Conservation (phyloP, 2,888 invertebrate genomes). For the Uloborus plumipes region DNA sequence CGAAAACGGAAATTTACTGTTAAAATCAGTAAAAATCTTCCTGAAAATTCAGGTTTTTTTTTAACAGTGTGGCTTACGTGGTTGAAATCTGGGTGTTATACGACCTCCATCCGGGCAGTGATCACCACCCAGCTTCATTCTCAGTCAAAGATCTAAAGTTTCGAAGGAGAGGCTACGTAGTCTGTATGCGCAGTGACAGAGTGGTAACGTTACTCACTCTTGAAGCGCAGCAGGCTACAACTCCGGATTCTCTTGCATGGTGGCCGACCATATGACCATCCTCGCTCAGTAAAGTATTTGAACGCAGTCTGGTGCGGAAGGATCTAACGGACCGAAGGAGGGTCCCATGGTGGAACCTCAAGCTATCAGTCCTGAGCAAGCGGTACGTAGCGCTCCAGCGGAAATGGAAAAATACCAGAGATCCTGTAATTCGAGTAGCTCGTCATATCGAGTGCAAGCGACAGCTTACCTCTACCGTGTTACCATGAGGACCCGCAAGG, state of each 20-base stretch:
- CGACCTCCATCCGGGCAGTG: neutral
- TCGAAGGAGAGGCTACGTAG: neutral
- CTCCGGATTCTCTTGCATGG: neutral
- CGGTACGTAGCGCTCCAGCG: too few relatives aligned
- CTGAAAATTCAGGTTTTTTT: too few relatives aligned
- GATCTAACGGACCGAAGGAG: neutral
- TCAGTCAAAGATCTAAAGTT: neutral
- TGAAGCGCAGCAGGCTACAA: too few relatives aligned
- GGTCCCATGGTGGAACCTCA: neutral
- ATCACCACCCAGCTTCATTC: neutral
- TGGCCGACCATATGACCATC: neutral
- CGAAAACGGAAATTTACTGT: too few relatives aligned
- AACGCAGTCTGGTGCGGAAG: too few relatives aligned
- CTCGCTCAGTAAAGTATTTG: neutral
- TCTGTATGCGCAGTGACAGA: neutral
- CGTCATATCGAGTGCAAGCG: too few relatives aligned
- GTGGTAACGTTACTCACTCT: neutral
- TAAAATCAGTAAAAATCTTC: too few relatives aligned
- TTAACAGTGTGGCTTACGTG: too few relatives aligned
- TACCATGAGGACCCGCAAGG: neutral
- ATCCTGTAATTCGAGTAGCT: too few relatives aligned
- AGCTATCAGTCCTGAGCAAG: neutral
- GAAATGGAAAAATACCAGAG: neutral
- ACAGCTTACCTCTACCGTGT: too few relatives aligned
- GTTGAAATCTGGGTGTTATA: neutral